phyloP scores from a whole-genome alignment of 2,888 invertebrate genomes.

The Mechanitis mazaeus region DNA sequence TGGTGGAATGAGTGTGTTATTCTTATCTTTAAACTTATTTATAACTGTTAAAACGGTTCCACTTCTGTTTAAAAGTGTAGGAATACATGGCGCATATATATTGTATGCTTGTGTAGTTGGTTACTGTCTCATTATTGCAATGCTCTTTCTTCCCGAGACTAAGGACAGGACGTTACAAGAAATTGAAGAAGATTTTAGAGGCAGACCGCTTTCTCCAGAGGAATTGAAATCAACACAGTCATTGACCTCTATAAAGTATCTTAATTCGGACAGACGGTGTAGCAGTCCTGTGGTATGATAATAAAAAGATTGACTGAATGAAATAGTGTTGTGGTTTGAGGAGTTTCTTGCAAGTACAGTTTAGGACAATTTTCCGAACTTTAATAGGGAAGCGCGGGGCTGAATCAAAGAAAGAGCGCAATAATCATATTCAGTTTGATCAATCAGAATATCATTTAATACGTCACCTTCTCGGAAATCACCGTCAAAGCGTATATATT shows the following conservation, averaged over 20 bases:
- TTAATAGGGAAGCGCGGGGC: background rate
- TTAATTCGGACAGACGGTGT: conserved; percentile 39
- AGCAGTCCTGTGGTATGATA: conserved; percentile 38
- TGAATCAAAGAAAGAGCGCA: no score
- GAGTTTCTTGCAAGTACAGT: no score
- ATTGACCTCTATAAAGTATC: conserved; percentile 37
- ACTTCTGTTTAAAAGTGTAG: conserved; percentile 41
- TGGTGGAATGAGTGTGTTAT: conserved; percentile 52
- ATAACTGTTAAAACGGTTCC: conserved; percentile 55
- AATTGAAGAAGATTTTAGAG: conserved; percentile 62
- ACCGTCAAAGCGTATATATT: no score
- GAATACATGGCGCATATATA: conserved; percentile 49
- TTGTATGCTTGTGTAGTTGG: conserved; percentile 45
- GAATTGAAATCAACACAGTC: conserved; percentile 43
- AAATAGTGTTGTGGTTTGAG: no score
- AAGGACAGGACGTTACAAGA: conserved; percentile 62
- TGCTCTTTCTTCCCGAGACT: conserved; percentile 54
- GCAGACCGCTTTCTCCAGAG: conserved; percentile 41
- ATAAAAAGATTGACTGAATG: no score
- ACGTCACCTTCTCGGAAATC: no score
- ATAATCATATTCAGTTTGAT: no score
- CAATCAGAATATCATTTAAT: no score
- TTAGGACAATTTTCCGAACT: background rate
- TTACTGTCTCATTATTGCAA: conserved; percentile 47
- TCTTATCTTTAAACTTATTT: conserved; percentile 50